A percentile compares a stretch with the other conserved stretches of the same genome.
Evolutionary conservation across 2,797 vertebrate species (phyloP).

Genomic region (Hippocampus kuda): DNA sequence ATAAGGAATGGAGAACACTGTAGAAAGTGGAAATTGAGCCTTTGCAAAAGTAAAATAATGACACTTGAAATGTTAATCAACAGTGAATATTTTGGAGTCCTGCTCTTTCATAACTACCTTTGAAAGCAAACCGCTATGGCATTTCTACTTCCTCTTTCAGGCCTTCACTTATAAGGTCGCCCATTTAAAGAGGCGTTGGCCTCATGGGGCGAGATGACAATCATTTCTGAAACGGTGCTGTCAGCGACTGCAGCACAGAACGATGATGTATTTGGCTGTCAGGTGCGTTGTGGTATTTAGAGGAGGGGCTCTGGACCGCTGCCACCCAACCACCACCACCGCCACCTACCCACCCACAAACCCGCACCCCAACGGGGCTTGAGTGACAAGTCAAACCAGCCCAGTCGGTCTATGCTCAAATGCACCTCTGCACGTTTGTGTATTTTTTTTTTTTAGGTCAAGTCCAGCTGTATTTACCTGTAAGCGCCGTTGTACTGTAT

Average conservation of each 20-base stretch:
- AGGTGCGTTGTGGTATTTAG: constrained; percentile 30
- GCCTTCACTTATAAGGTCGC: background rate
- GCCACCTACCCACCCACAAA: background rate
- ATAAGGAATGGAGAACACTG: too few relatives aligned
- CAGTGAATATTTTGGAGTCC: background rate
- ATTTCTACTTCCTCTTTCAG: background rate
- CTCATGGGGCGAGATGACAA: constrained; percentile 11
- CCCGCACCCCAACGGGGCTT: background rate
- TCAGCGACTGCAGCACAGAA: background rate
- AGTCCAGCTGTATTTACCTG: background rate
- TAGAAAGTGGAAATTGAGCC: too few relatives aligned
- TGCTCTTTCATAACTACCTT: background rate
- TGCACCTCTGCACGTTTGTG: background rate
- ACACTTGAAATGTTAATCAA: too few relatives aligned
- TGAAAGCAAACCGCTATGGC: background rate
- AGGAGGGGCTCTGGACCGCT: constrained; percentile 23
- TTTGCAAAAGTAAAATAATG: too few relatives aligned
- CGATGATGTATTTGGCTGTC: constrained; percentile 12
- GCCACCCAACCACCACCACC: background rate
- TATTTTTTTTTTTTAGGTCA: background rate
- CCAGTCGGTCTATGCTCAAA: constrained; percentile 7
- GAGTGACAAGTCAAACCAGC: constrained; percentile 36
- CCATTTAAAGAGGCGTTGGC: constrained; percentile 3
- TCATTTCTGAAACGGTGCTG: constrained; percentile 27
- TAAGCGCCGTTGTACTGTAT: background rate